These are phyloP conservation scores for Camponotus pennsylvanicus DNA, from an alignment of 1,140 invertebrate genomes.

Conservation along the genomic window DNA sequence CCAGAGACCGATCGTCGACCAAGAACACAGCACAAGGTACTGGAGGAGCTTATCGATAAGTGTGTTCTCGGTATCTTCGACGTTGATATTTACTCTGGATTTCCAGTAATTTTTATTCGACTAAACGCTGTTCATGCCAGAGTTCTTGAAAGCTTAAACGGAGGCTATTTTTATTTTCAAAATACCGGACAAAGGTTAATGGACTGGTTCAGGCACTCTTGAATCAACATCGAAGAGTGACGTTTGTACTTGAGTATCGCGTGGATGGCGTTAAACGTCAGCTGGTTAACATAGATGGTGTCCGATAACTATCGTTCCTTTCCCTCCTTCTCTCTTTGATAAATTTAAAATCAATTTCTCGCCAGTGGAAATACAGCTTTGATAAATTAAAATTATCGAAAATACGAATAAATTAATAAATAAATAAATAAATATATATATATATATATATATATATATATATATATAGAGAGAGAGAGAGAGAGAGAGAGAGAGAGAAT, in stretches of 20 bases:
- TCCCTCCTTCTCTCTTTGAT: background rate
- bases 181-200: slow-evolving; percentile 49
- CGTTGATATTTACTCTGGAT: background rate
- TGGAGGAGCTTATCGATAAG: background rate
- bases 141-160: background rate
- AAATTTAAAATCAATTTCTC: slow-evolving; percentile 9
- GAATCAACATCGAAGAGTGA: slow-evolving; percentile 64
- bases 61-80: background rate
- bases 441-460: no score
- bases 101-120: background rate
- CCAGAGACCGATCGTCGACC: slow-evolving; percentile 4
- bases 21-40: slow-evolving; percentile 53
- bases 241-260: slow-evolving; percentile 49
- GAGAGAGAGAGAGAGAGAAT: no score
- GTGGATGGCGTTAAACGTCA: slow-evolving; percentile 53
- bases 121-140: background rate
- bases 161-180: background rate
- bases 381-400: background rate
- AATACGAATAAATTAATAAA: no score
- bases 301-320: slow-evolving; percentile 3
- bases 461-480: no score
- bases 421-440: no score
- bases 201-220: slow-evolving; percentile 35
- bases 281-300: slow-evolving; percentile 37
- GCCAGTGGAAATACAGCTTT: background rate